Evolutionary conservation across 2,797 vertebrate genomes (phyloP).

Genomic region (Somateria mollissima): DNA sequence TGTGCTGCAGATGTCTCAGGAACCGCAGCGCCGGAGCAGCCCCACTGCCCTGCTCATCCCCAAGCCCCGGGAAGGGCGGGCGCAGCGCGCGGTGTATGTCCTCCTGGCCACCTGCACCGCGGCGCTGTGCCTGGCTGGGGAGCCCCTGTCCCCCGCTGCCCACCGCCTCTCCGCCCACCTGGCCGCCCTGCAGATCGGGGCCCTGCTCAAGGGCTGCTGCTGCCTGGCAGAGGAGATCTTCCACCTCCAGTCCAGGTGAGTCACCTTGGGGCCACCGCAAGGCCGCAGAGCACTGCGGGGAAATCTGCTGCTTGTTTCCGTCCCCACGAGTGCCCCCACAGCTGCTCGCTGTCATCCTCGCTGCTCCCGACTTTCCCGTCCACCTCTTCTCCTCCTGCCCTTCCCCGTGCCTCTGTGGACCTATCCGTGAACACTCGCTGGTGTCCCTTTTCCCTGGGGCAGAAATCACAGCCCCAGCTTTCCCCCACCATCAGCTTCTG

Average conservation of each 20-base stretch:
- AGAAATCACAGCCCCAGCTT: background rate
- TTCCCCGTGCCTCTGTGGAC: accelerated
- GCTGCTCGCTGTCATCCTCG: background rate
- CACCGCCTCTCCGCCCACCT: conserved; percentile 6
- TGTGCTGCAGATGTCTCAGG: background rate
- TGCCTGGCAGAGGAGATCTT: conserved; percentile 52
- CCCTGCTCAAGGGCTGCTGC: conserved; percentile 46
- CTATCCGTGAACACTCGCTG: accelerated
- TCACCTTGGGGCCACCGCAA: background rate
- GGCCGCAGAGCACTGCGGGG: background rate
- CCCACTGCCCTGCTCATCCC: background rate
- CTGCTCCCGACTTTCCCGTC: background rate
- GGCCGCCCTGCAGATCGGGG: background rate
- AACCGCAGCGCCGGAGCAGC: accelerated
- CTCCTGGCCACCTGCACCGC: background rate
- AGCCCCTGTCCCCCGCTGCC: background rate
- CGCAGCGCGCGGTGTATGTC: accelerated
- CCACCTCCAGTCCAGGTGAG: conserved; percentile 52
- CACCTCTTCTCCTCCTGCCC: background rate
- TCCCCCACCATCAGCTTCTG: accelerated
- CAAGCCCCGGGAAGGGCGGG: background rate
- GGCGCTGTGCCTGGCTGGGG: background rate
- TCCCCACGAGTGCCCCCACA: accelerated
- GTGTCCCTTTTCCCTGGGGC: background rate
- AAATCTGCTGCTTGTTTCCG: background rate